phyloP scores from a whole-genome alignment of 2,797 vertebrate species.

The Manis javanica region DNA sequence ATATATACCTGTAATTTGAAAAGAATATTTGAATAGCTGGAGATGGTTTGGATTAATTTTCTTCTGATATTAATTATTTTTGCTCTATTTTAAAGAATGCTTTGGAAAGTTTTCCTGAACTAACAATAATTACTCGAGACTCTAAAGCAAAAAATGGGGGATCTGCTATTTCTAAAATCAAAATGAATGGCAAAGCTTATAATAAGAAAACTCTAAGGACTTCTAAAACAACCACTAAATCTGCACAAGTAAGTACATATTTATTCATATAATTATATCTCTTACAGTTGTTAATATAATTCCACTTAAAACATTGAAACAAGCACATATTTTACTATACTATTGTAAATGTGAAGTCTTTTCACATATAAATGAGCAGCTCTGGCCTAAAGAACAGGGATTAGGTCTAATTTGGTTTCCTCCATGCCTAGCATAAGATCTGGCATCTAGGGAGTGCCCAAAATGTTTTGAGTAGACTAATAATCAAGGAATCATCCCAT shows the following conservation, averaged over 20 bases:
- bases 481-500: not conserved
- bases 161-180: conserved; percentile 93
- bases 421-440: not conserved
- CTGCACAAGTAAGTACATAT: conserved; percentile 91
- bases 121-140: conserved; percentile 93
- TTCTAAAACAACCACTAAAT: conserved; percentile 92
- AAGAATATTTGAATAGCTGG: conserved; percentile 18
- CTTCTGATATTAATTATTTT: conserved; percentile 64
- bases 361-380: not conserved
- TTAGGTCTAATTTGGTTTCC: conserved; percentile 32
- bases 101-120: conserved; percentile 97
- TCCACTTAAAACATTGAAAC: not conserved
- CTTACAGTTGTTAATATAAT: conserved; percentile 21
- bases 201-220: conserved; percentile 98
- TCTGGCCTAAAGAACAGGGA: not conserved
- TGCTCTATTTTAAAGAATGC: conserved; percentile 90
- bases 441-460: not conserved
- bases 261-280: conserved; percentile 36
- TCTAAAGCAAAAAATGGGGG: conserved; percentile 92
- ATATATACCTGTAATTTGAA: not conserved
- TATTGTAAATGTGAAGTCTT: not conserved
- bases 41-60: conserved; percentile 47
- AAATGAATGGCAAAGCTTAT: conserved; percentile 96
- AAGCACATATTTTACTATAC: not conserved
- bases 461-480: not conserved